A percentile compares a stretch with the other conserved stretches of the same genome.
Evolutionary conservation across 2,888 invertebrate genomes (phyloP).

Genomic region (Yponomeuta evonymella): DNA sequence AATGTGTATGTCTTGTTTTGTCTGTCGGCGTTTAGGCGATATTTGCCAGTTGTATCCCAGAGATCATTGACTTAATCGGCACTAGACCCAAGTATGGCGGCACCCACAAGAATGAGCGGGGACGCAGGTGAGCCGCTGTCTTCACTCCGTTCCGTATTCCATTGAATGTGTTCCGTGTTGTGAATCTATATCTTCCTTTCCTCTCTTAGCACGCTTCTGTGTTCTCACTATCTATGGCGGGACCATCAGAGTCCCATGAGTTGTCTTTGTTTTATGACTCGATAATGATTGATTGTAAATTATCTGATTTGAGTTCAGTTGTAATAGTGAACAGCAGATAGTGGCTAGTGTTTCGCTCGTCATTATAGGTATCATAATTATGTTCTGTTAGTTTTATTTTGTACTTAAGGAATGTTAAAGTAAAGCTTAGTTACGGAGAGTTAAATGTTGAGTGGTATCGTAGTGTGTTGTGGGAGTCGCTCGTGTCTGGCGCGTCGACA

Average conservation of each 20-base stretch:
- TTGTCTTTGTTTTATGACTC: constrained; percentile 73
- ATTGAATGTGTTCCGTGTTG: constrained; percentile 78
- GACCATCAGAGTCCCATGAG: constrained; percentile 64
- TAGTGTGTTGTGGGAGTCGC: constrained; percentile 70
- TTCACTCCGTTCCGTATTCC: constrained; percentile 76
- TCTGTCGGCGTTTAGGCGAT: constrained; percentile 92
- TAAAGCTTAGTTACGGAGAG: constrained; percentile 71
- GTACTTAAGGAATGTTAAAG: constrained; percentile 61
- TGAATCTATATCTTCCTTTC: constrained; percentile 74
- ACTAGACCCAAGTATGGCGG: constrained; percentile 99
- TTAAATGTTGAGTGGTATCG: constrained; percentile 74
- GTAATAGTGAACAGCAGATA: constrained; percentile 73
- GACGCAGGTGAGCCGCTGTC: constrained; percentile 97
- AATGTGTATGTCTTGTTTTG: constrained; percentile 78
- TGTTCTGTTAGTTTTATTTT: constrained; percentile 70
- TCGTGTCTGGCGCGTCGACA: constrained; percentile 59
- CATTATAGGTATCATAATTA: constrained; percentile 71
- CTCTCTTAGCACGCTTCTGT: constrained; percentile 78
- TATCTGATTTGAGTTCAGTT: constrained; percentile 64
- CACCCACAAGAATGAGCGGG: constrained; percentile 99
- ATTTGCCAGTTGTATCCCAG: constrained; percentile 99
- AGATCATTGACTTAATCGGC: constrained; percentile 99
- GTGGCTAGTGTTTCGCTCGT: constrained; percentile 76
- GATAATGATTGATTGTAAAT: constrained; percentile 65
- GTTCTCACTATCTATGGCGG: constrained; percentile 75